These are phyloP conservation scores for Dicyrtomina minuta DNA, from an alignment of 2,888 invertebrate species.

Conservation along the genomic window DNA sequence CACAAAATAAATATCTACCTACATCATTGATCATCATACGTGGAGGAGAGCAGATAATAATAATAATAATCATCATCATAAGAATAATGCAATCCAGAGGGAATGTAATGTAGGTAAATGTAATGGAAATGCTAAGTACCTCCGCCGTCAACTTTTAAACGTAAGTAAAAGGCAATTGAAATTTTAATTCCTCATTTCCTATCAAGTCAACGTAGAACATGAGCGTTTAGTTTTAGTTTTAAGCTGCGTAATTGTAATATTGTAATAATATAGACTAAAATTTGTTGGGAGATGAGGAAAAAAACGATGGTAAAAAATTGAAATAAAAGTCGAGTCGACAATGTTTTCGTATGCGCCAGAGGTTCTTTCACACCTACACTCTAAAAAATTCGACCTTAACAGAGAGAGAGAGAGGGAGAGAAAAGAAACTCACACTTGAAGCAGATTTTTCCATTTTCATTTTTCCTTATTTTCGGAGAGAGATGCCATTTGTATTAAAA, in stretches of 20 bases:
- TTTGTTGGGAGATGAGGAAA: not conserved
- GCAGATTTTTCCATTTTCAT: conserved; percentile 40
- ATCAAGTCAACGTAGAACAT: too few relatives aligned
- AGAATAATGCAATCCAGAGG: not conserved
- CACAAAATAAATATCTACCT: too few relatives aligned
- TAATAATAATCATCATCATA: too few relatives aligned
- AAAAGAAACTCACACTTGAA: conserved; percentile 42
- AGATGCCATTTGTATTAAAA: conserved; percentile 43
- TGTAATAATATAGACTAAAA: not conserved
- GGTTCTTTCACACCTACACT: conserved; percentile 50
- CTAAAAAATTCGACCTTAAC: conserved; percentile 44
- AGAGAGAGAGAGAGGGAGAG: too few relatives aligned
- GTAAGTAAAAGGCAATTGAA: too few relatives aligned
- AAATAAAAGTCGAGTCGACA: conserved; percentile 2
- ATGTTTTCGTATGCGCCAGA: conserved; percentile 12
- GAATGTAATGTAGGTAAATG: not conserved
- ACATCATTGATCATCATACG: too few relatives aligned
- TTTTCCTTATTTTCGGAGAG: conserved; percentile 38
- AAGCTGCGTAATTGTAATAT: too few relatives aligned
- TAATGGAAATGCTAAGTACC: not conserved
- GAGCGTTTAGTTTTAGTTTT: too few relatives aligned
- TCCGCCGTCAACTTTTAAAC: too few relatives aligned
- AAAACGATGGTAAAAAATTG: not conserved
- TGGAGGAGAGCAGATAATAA: too few relatives aligned
- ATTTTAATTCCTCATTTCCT: too few relatives aligned